Evolutionary conservation across 2,888 invertebrate genomes (phyloP).

Genomic region (Cataglyphis altisquamis): DNA sequence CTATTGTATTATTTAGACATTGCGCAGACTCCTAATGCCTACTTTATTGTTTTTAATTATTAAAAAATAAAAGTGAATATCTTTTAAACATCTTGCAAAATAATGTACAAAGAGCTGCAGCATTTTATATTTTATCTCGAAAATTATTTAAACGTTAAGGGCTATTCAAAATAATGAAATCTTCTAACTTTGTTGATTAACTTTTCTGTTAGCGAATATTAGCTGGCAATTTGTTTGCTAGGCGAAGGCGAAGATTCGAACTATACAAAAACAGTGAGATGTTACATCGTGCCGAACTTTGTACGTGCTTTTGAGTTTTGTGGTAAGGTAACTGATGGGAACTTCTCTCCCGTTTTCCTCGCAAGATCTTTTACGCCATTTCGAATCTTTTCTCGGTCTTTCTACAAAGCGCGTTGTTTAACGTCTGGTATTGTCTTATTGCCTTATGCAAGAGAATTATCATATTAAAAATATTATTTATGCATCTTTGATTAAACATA

Average conservation of each 20-base stretch:
- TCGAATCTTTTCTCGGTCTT: conserved; percentile 17
- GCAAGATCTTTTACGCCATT: conserved; percentile 38
- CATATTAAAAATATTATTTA: neutral
- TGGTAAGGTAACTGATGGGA: conserved; percentile 30
- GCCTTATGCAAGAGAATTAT: neutral
- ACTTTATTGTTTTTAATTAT: too few species aligned
- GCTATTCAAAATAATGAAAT: conserved; percentile 37
- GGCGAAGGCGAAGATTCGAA: conserved; percentile 15
- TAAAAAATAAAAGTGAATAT: neutral
- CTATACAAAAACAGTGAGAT: conserved; percentile 34
- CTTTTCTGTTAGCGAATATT: conserved; percentile 44
- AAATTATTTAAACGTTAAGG: conserved; percentile 10
- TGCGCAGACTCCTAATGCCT: too few species aligned
- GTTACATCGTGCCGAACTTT: conserved; percentile 37
- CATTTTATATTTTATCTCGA: neutral
- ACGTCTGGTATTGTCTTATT: neutral
- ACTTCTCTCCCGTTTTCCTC: conserved; percentile 17
- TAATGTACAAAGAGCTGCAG: neutral
- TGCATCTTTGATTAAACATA: neutral
- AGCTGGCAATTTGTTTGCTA: conserved; percentile 9
- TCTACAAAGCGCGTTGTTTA: conserved; percentile 9
- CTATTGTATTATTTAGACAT: too few species aligned
- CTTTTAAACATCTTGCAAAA: neutral
- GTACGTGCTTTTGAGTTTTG: conserved; percentile 30
- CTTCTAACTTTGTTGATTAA: conserved; percentile 32